A percentile compares a stretch with the other conserved stretches of the same genome.
These are phyloP conservation scores for Helostoma temminkii DNA, from an alignment of 2,797 vertebrate genomes.

Conservation along the genomic window DNA sequence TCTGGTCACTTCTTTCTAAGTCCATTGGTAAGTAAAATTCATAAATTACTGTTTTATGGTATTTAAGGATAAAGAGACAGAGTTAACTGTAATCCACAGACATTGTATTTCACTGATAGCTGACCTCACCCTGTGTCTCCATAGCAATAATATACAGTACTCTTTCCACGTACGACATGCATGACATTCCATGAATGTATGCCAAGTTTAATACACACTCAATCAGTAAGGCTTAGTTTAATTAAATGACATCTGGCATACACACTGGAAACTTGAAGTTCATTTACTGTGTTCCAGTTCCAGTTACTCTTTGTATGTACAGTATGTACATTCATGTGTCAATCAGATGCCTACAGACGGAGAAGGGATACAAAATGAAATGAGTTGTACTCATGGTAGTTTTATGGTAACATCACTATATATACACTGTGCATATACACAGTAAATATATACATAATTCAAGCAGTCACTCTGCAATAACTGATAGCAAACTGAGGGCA, in stretches of 20 bases:
- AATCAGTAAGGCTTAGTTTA: slow-evolving; percentile 48
- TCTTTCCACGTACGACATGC: slow-evolving; percentile 23
- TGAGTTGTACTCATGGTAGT: slow-evolving; percentile 5
- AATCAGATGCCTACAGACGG: neutral
- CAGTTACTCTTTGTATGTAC: neutral
- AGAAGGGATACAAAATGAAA: neutral
- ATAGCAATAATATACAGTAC: neutral
- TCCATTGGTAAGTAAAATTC: too few relatives aligned
- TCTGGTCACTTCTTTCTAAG: too few relatives aligned
- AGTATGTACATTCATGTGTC: neutral
- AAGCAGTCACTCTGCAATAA: slow-evolving; percentile 22
- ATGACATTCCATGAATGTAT: slow-evolving; percentile 21
- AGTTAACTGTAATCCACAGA: too few relatives aligned
- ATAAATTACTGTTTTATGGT: too few relatives aligned
- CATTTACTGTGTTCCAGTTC: slow-evolving; percentile 29
- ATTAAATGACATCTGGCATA: slow-evolving; percentile 62
- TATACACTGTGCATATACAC: slow-evolving; percentile 6
- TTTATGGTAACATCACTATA: neutral
- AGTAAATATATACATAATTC: neutral
- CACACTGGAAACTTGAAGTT: slow-evolving; percentile 47
- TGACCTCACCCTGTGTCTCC: neutral
- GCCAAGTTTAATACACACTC: slow-evolving; percentile 18
- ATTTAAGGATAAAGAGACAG: too few relatives aligned
- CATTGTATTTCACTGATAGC: neutral
- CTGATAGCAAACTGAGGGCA: neutral